Evolutionary conservation across 2,888 invertebrate species (phyloP).

Genomic region (Drosophila pseudotalamancana): DNA sequence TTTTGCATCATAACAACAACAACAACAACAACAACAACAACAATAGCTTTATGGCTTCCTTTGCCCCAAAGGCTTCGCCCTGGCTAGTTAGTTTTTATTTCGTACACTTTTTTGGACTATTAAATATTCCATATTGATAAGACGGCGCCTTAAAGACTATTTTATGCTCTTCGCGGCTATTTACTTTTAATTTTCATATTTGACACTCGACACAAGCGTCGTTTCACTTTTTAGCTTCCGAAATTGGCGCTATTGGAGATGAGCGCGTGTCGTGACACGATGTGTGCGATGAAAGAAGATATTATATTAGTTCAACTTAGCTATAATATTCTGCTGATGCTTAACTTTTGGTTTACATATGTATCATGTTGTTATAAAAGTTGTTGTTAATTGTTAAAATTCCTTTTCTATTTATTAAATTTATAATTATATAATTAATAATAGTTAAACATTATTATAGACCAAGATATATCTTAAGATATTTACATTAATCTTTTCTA

Average conservation of each 20-base stretch:
- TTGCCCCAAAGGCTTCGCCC: not conserved
- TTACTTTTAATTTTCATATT: slow-evolving; percentile 48
- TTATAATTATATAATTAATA: too few relatives aligned
- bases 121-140: slow-evolving; percentile 38
- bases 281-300: not conserved
- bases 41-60: slow-evolving; percentile 4
- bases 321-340: too few relatives aligned
- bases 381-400: too few relatives aligned
- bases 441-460: too few relatives aligned
- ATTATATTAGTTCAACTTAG: too few relatives aligned
- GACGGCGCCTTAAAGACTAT: slow-evolving; percentile 2
- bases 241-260: not conserved
- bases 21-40: not conserved
- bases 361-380: too few relatives aligned
- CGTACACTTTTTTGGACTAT: not conserved
- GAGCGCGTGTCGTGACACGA: slow-evolving; percentile 5
- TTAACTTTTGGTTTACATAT: too few relatives aligned
- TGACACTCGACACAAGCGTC: slow-evolving; percentile 16
- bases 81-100: slow-evolving; percentile 26
- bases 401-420: too few relatives aligned
- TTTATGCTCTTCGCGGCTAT: slow-evolving; percentile 12
- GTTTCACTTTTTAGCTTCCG: not conserved
- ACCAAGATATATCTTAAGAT: too few relatives aligned
- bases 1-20: slow-evolving; percentile 55
- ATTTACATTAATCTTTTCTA: too few relatives aligned